Evolutionary conservation across 1,140 invertebrate genomes (phyloP).

Genomic region (Achatina immaculata): DNA sequence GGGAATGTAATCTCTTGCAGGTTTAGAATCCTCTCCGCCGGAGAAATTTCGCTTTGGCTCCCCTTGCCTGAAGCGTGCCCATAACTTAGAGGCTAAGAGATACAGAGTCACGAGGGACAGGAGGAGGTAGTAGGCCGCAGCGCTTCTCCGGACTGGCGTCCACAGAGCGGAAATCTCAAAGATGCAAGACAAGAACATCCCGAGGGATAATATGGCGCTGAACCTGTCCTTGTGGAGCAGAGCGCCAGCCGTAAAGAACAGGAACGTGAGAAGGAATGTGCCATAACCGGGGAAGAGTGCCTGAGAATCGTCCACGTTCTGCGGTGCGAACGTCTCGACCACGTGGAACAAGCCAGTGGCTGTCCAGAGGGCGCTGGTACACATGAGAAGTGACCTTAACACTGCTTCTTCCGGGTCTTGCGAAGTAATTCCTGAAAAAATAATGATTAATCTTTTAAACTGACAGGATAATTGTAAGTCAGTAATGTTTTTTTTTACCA

Average conservation of each 20-base stretch:
- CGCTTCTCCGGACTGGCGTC: conserved; percentile 44
- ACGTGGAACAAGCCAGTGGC: conserved; percentile 51
- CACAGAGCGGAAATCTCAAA: conserved; percentile 55
- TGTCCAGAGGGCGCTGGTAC: conserved; percentile 48
- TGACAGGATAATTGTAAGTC: too few relatives aligned
- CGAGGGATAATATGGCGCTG: conserved; percentile 46
- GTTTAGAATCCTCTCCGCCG: background rate
- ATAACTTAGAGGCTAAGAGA: conserved; percentile 33
- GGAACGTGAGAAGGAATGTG: conserved; percentile 47
- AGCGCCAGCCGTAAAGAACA: conserved; percentile 47
- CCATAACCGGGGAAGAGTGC: conserved; percentile 55
- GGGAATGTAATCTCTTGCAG: conserved; percentile 47
- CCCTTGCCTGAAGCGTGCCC: conserved; percentile 29
- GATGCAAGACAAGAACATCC: conserved; percentile 46
- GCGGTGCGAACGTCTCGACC: conserved; percentile 39
- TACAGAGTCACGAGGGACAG: conserved; percentile 46
- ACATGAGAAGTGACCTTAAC: conserved; percentile 47
- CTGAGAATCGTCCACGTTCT: conserved; percentile 38
- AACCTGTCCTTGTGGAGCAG: conserved; percentile 44
- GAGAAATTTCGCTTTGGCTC: background rate
- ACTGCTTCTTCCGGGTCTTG: conserved; percentile 43
- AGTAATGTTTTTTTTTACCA: too few relatives aligned
- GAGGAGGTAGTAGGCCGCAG: conserved; percentile 51
- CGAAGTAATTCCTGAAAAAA: conserved; percentile 49
- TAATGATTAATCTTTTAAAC: background rate